Percentiles rank a stretch among this genome's conserved stretches.
Conservation (phyloP, 2,888 invertebrate genomes). For the Rhamnusium bicolor region DNA sequence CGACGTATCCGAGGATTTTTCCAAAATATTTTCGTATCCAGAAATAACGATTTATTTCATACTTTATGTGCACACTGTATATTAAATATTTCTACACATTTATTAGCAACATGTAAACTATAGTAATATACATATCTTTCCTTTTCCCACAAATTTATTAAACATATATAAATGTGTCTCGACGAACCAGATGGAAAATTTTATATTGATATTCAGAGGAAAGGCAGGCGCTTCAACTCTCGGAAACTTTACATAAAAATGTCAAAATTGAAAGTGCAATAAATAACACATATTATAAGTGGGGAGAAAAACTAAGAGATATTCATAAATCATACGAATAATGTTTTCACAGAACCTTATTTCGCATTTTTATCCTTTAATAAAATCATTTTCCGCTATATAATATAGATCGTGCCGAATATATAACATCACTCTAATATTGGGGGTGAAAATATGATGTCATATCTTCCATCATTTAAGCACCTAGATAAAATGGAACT, state of each 20-base stretch:
- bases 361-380: constrained; percentile 4
- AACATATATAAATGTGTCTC: too few species aligned
- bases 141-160: too few species aligned
- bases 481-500: constrained; percentile 36
- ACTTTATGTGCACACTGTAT: too few species aligned
- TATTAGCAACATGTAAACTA: too few species aligned
- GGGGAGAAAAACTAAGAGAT: not conserved
- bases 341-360: not conserved
- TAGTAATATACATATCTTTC: too few species aligned
- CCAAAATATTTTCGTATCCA: too few species aligned
- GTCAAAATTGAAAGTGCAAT: not conserved
- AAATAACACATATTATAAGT: not conserved
- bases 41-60: too few species aligned
- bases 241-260: too few species aligned
- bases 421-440: constrained; percentile 26
- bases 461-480: constrained; percentile 30
- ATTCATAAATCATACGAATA: not conserved
- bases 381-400: constrained; percentile 8
- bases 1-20: too few species aligned
- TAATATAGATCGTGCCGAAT: constrained; percentile 27
- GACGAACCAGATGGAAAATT: not conserved
- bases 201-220: not conserved
- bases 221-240: not conserved
- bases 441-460: constrained; percentile 36
- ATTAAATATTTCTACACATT: too few species aligned